Base-by-base conservation (phyloP, 1,140 invertebrate genomes). In the Sminthurinus signatus region DNA sequence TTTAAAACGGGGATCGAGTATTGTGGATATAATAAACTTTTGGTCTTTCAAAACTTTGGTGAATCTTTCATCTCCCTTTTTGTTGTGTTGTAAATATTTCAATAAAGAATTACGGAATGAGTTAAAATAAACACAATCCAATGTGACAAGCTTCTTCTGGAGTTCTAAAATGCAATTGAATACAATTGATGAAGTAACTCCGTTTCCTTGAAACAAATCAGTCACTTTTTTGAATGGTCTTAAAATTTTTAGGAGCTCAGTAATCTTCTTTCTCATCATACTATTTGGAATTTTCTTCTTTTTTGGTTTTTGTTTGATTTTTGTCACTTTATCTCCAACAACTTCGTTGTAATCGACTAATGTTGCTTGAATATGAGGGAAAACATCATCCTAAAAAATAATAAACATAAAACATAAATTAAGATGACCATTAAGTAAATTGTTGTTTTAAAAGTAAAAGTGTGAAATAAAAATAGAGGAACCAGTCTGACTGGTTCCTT, bases 351-450 rank as follows among this genome's bases (percentile, higher is more conserved):
- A 32, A 14, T 19, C 43, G 14, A 12, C 1, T 17, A 60, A 31
- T n/a, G 25, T 14, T 32, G 17, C 5, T 31, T 31, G 25, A 2
- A 48, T 14, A 5, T 48, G 23, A 2, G 43, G 17, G 21, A 48
- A 60, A 4, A 48, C 57, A 3, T 14, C 14, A 14, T 60, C 57
- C 57, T 60, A 31, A 36, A 36, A 36, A 36, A 36, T 15, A 36
- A 36, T 36, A n/a, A n/a, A n/a, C n/a, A n/a, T n/a, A n/a, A n/a
- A 15, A 36, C 15, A 15, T 8, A 21, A 43, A 58, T 27, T 43
- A 17, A 58, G 25, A n/a, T 28, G 21, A n/a, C 28, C 21, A 10
- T 56, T 56, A 42, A 25, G n/a, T 28, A 14, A n/a, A 5, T 15
- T 1, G 32, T 36, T 36, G 32, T 36, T 36, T 5, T 36, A 8